A percentile compares a stretch with the other conserved stretches of the same genome.
Conservation (phyloP, 2,113 vertebrate species). For the Serinus canaria region DNA sequence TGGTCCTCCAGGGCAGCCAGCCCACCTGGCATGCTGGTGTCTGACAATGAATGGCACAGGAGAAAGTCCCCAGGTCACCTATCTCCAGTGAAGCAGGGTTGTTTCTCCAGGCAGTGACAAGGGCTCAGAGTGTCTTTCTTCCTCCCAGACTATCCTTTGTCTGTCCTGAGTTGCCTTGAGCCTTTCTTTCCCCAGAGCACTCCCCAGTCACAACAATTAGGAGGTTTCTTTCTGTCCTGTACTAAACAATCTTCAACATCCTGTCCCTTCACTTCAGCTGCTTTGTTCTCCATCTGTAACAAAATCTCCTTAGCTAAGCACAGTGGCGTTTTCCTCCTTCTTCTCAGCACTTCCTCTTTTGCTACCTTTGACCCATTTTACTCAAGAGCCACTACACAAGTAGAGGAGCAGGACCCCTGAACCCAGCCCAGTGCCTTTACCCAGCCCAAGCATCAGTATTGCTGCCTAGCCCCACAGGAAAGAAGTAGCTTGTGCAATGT, state of each 20-base stretch:
- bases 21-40: fast-evolving
- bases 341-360: conserved; percentile 11
- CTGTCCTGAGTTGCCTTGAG: background rate
- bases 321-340: background rate
- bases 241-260: background rate
- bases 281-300: background rate
- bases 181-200: background rate
- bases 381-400: background rate
- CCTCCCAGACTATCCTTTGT: background rate
- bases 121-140: background rate
- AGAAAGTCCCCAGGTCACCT: background rate
- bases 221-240: background rate
- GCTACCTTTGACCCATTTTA: conserved; percentile 8
- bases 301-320: conserved; percentile 36
- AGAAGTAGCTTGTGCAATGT: background rate
- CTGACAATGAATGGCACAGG: background rate
- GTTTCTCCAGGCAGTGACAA: background rate
- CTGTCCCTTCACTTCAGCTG: background rate
- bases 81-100: background rate
- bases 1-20: background rate
- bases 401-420: background rate
- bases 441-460: background rate
- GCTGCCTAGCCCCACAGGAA: background rate
- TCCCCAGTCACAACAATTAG: conserved; percentile 7
- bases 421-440: background rate